Conservation (phyloP, 2,113 vertebrate genomes). For the Prionailurus bengalensis region DNA sequence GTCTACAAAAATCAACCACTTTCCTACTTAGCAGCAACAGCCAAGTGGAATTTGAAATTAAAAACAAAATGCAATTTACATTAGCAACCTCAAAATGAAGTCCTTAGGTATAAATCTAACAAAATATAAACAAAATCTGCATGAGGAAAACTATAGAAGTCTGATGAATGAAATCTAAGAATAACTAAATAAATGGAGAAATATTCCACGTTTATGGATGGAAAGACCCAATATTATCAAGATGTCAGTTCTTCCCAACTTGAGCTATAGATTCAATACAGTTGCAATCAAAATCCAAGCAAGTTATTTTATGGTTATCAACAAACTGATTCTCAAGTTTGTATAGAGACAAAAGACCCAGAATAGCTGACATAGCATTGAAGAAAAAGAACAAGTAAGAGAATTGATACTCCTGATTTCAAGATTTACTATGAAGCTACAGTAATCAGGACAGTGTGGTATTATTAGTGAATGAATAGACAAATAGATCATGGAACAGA, state of each 20-base stretch:
- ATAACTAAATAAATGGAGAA: background rate
- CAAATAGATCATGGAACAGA: background rate
- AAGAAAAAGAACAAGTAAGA: background rate
- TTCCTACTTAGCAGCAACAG: background rate
- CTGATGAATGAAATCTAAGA: background rate
- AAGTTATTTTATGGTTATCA: background rate
- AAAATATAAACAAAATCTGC: background rate
- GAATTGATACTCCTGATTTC: background rate
- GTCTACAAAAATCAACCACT: background rate
- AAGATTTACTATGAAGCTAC: background rate
- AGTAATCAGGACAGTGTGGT: background rate
- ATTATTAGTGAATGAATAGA: background rate
- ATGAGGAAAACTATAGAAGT: background rate
- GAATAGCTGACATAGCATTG: background rate
- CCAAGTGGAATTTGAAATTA: background rate
- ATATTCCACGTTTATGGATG: background rate
- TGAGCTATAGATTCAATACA: background rate
- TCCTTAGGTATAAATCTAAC: background rate
- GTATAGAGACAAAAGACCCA: background rate
- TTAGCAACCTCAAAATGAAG: background rate
- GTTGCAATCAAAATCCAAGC: background rate
- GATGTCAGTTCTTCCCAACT: background rate
- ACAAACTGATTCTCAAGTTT: background rate
- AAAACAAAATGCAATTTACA: background rate
- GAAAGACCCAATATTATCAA: background rate